phyloP scores from a whole-genome alignment of 2,888 invertebrate species.

The Plemyria rubiginata region DNA sequence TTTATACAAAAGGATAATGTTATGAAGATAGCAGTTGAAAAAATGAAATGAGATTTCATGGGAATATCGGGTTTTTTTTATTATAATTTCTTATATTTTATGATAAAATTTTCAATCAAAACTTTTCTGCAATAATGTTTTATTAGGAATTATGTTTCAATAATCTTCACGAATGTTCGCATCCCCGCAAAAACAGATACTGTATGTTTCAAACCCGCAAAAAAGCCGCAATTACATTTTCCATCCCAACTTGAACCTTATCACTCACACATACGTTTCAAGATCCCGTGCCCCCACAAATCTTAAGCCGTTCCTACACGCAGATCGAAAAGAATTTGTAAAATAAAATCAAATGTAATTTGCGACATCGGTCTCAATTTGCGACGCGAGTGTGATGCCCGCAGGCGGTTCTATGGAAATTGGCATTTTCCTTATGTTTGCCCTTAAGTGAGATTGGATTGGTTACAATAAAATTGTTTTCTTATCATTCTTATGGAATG shows the following conservation, averaged over 20 bases:
- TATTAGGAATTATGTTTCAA: too few relatives aligned
- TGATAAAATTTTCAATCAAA: too few relatives aligned
- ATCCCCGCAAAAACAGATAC: neutral
- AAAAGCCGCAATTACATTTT: constrained; percentile 33
- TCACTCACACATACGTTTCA: constrained; percentile 6
- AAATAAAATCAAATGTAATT: constrained; percentile 81
- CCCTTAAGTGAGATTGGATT: constrained; percentile 69
- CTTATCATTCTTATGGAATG: constrained; percentile 46
- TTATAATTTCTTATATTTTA: too few relatives aligned
- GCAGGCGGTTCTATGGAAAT: constrained; percentile 52
- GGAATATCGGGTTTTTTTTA: too few relatives aligned
- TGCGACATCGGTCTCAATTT: constrained; percentile 72
- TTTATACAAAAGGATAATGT: too few relatives aligned
- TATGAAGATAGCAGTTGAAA: too few relatives aligned
- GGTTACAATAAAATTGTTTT: constrained; percentile 44
- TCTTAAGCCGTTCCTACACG: constrained; percentile 40
- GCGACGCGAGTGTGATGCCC: constrained; percentile 42
- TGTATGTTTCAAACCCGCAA: constrained; percentile 53
- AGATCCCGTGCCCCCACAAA: neutral
- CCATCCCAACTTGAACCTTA: constrained; percentile 30
- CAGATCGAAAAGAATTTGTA: constrained; percentile 75
- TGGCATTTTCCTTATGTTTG: constrained; percentile 53
- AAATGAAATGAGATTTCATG: too few relatives aligned
- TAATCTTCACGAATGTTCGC: too few relatives aligned
- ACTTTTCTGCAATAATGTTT: too few relatives aligned